These are phyloP conservation scores for Morelia viridis DNA, from an alignment of 2,797 vertebrate species.

Conservation along the genomic window DNA sequence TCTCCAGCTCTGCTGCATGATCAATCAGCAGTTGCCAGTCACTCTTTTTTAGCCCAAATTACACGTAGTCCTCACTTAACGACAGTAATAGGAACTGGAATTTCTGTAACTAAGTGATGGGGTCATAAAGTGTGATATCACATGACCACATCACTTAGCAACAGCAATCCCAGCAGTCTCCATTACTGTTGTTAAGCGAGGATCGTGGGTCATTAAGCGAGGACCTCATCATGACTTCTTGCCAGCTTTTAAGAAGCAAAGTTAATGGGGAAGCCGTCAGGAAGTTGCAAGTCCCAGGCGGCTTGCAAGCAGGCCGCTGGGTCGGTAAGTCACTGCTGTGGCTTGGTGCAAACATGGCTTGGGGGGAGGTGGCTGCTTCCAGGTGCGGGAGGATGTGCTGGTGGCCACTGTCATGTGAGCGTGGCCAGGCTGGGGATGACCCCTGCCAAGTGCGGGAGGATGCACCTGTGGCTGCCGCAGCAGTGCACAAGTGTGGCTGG, in stretches of 20 bases:
- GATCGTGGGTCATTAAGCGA: background rate
- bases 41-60: background rate
- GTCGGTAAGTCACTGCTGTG: background rate
- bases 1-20: background rate
- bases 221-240: background rate
- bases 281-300: background rate
- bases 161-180: background rate
- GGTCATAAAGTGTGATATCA: background rate
- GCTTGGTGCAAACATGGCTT: rapidly evolving
- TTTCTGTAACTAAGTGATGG: background rate
- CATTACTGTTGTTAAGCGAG: background rate
- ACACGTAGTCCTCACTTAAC: background rate
- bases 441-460: background rate
- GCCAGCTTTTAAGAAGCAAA: background rate
- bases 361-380: background rate
- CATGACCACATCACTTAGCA: background rate
- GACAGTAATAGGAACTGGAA: background rate
- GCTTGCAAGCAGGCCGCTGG: background rate
- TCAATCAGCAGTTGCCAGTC: background rate
- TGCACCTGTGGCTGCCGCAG: background rate
- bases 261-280: background rate
- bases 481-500: background rate
- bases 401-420: background rate
- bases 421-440: background rate
- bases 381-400: background rate